These are phyloP conservation scores for Crypturellus tataupa DNA, from an alignment of 2,797 vertebrate species.

Conservation along the genomic window DNA sequence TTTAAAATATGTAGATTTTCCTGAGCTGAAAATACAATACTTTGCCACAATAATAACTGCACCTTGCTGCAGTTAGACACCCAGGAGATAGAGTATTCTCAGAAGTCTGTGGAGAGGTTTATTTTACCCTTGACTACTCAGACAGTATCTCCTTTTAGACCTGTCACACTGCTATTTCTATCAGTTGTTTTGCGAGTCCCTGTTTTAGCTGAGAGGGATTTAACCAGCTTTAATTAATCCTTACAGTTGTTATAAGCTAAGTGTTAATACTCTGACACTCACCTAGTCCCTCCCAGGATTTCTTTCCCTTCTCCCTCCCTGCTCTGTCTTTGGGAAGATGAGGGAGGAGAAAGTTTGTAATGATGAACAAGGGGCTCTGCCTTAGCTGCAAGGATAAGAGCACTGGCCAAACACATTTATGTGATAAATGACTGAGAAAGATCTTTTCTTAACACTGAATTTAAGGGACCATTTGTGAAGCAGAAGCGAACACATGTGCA, in stretches of 20 bases:
- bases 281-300: slow-evolving; percentile 30
- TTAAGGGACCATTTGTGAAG: not conserved
- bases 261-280: slow-evolving; percentile 54
- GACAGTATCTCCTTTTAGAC: slow-evolving; percentile 43
- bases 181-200: slow-evolving; percentile 69
- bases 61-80: not conserved
- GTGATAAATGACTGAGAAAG: not conserved
- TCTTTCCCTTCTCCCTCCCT: not conserved
- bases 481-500: not conserved
- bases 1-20: not conserved
- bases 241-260: slow-evolving; percentile 62
- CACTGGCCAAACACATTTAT: not conserved
- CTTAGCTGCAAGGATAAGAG: not conserved
- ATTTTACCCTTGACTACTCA: slow-evolving; percentile 41
- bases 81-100: not conserved
- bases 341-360: not conserved
- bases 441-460: not conserved
- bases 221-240: slow-evolving; percentile 73
- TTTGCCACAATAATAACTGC: not conserved
- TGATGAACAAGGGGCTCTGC: not conserved
- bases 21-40: not conserved
- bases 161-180: slow-evolving; percentile 33
- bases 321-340: not conserved
- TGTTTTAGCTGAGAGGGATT: slow-evolving; percentile 68
- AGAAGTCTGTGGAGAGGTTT: slow-evolving; percentile 1